These are phyloP conservation scores for Pterostichus niger DNA, from an alignment of 2,888 invertebrate genomes.

Conservation along the genomic window DNA sequence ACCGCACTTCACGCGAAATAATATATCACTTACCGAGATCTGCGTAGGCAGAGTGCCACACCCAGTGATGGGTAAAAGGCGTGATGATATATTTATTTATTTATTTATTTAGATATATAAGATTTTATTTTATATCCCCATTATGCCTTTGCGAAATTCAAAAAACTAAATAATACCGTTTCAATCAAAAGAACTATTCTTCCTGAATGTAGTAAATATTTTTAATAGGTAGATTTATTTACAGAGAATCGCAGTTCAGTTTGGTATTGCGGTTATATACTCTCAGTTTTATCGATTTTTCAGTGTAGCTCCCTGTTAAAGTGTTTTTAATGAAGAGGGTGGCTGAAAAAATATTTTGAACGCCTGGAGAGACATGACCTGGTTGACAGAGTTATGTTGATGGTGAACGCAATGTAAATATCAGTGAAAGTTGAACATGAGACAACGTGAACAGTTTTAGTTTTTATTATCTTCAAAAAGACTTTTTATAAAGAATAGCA, in stretches of 20 bases:
- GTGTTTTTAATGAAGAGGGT: conserved; percentile 42
- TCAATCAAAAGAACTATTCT: no score
- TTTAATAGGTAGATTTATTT: background rate
- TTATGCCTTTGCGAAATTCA: no score
- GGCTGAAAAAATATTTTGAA: conserved; percentile 39
- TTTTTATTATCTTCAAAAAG: background rate
- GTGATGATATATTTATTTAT: no score
- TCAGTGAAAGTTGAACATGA: background rate
- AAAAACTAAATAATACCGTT: no score
- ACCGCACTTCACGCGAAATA: no score
- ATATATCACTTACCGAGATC: no score
- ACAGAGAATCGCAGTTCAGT: background rate
- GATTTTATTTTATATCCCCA: no score
- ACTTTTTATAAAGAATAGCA: no score
- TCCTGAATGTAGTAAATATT: background rate
- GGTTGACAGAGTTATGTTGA: conserved; percentile 30
- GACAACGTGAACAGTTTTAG: background rate
- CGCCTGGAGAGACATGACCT: conserved; percentile 24
- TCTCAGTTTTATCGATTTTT: conserved; percentile 8
- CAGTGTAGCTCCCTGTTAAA: conserved; percentile 10
- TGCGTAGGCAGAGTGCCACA: no score
- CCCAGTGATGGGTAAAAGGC: no score
- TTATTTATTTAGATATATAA: no score
- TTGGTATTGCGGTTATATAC: background rate
- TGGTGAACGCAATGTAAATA: conserved; percentile 36